These are phyloP conservation scores for Pristionchus mayeri DNA, from an alignment of 2,888 invertebrate genomes.

Conservation along the genomic window DNA sequence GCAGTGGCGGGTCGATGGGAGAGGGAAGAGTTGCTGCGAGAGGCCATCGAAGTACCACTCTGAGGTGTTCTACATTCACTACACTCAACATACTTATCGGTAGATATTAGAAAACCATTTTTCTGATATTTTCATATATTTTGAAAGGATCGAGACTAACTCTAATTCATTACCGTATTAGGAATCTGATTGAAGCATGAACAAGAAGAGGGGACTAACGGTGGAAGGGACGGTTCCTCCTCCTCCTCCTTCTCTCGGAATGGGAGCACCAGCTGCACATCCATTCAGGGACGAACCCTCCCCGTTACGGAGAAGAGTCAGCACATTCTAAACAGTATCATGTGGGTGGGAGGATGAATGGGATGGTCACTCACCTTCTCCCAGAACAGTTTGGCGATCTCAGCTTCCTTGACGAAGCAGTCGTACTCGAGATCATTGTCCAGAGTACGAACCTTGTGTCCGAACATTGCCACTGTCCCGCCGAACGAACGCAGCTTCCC, in stretches of 20 bases:
- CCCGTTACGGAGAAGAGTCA: constrained; percentile 32
- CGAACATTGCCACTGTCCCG: constrained; percentile 12
- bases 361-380: constrained; percentile 14
- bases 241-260: constrained; percentile 30
- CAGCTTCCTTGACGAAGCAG: constrained; percentile 44
- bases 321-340: constrained; percentile 11
- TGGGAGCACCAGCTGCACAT: constrained; percentile 40
- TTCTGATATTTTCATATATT: no score
- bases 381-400: constrained; percentile 40
- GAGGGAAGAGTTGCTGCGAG: not conserved
- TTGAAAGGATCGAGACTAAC: no score
- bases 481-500: constrained; percentile 35
- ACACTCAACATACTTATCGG: not conserved
- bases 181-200: not conserved
- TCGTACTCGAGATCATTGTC: constrained; percentile 43
- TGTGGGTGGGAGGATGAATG: not conserved
- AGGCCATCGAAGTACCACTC: not conserved
- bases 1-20: constrained; percentile 23
- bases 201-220: not conserved
- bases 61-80: not conserved
- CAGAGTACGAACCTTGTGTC: constrained; percentile 34
- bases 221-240: not conserved
- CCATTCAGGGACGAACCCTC: not conserved
- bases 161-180: no score
- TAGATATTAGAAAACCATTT: not conserved